Base-by-base conservation (phyloP, 2,113 vertebrate species). In the Dicaeum eximium region DNA sequence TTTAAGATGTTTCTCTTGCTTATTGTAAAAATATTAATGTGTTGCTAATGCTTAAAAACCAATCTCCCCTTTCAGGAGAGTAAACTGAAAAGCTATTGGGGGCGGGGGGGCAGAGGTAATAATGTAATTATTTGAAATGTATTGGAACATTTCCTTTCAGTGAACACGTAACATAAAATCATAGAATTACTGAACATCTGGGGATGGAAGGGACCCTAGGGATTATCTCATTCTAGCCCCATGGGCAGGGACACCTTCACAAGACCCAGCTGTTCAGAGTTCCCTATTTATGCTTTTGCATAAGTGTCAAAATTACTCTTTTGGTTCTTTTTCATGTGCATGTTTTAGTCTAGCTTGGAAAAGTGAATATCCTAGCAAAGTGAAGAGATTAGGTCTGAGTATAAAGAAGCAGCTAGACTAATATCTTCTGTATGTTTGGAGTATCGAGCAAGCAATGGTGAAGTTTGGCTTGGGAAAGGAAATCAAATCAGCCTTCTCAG, bases 401-500 rank as follows among this genome's bases (percentile, higher is more conserved):
- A 67, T 6, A 31, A 77, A 64, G 60, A 22, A 53, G 24, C 3
- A 37, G 11, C n/a, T 64, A 48, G 86, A 37, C 33, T 66, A 82
- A 45, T 73, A 80, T 22, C 7, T 80, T 90, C 44, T 51, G 40
- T 27, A 65, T 45, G 27, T 94, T 92, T 75, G 65, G 70, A 80
- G 44, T 62, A 66, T 33, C 35, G 61, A 62, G 66, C 30, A 84
- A 86, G 27, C 23, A 80, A 88, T 73, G 13, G 37, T 75, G 40
- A 88, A 80, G 25, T 80, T 90, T 38, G 11, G 9, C 31, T 53
- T 82, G n/a, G 60, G 66, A 71, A 87, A 28, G 21, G 33, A 90
- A 93, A 80, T 80, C 53, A 90, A 90, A 90, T 72, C 79, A 87
- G 77, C 35, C 31, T 83, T 88, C 85, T 91, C 48, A 71, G 75